Evolutionary conservation across 1,140 invertebrate species (phyloP), one percentile per base, ranked within the genome.

Genomic region (Aphis gossypii): DNA sequence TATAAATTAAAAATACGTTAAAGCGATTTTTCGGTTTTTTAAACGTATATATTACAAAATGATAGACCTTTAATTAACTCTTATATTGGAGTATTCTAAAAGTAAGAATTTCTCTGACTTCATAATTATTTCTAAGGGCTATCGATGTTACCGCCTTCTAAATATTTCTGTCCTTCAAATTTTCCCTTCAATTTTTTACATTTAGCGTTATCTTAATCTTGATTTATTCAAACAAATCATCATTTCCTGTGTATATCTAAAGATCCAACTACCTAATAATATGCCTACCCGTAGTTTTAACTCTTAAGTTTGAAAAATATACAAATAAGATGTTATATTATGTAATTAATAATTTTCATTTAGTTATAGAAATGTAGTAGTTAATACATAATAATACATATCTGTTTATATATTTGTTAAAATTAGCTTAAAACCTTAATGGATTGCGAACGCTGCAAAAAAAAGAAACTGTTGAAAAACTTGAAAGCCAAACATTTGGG

Each of bases 401-500:
- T 89, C 9, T 87, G 11, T 87, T 51, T 51, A 51, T 14, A 18
- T 76, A 21, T n/a, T 1, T 90, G 9, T 90, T 68, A 44, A n/a
- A 46, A 95, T 48, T 95, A 98, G 98, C 94, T 98, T 93, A 96
- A 97, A 93, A 96, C 96, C 25, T 95, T 98, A 41, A 95, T 98
- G 94, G 95, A 95, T 35, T 98, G 98, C 8, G 92, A 93, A 21
- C 92, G 97, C 94, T 97, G 97, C 94, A 97, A 97, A 94, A 96
- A 97, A 94, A 98, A 98, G 95, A 96, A 96, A 94, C 98, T 98
- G 94, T 96, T 98, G 38, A 95, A 96, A 90, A 96, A 96, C 90
- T 95, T 98, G 95, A 96, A 96, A 94, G 97, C 97, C 94, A 96
- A 97, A 95, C 95, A 96, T 94, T 95, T 97, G 94, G 96, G 96